These are phyloP conservation scores for Knipowitschia caucasica DNA, from an alignment of 2,797 vertebrate species.

Conservation along the genomic window DNA sequence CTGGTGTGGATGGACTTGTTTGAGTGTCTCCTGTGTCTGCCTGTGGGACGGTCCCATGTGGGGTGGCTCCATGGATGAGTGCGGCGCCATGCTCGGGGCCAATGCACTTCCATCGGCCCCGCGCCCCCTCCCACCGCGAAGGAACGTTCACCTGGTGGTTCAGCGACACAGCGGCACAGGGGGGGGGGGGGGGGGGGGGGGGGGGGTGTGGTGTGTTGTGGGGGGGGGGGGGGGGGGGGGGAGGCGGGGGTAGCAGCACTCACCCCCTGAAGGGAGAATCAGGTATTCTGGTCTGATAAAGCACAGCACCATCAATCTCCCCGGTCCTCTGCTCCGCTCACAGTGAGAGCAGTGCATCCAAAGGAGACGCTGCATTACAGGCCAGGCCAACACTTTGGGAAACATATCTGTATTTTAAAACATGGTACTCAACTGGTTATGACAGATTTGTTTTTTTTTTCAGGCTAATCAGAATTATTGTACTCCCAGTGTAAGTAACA, in stretches of 20 bases:
- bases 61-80: constrained; percentile 72
- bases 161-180: constrained; percentile 33
- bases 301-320: constrained; percentile 76
- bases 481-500: too few relatives aligned
- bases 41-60: constrained; percentile 71
- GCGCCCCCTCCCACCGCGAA: constrained; percentile 73
- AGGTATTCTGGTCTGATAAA: constrained; percentile 77
- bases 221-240: constrained; percentile 47
- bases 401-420: too few relatives aligned
- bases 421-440: too few relatives aligned
- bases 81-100: constrained; percentile 65
- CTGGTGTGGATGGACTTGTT: constrained; percentile 3
- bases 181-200: constrained; percentile 40
- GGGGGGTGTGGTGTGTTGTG: constrained; percentile 56
- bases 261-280: constrained; percentile 74
- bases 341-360: constrained; percentile 61
- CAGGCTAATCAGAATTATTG: too few relatives aligned
- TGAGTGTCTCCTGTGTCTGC: constrained; percentile 54
- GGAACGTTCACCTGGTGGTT: constrained; percentile 68
- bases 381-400: too few relatives aligned
- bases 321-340: constrained; percentile 63
- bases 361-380: too few relatives aligned
- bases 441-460: too few relatives aligned
- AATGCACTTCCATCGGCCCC: constrained; percentile 66
- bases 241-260: too few relatives aligned